Base-by-base conservation (phyloP, 1,140 invertebrate species). In the Dendroctonus ponderosae region DNA sequence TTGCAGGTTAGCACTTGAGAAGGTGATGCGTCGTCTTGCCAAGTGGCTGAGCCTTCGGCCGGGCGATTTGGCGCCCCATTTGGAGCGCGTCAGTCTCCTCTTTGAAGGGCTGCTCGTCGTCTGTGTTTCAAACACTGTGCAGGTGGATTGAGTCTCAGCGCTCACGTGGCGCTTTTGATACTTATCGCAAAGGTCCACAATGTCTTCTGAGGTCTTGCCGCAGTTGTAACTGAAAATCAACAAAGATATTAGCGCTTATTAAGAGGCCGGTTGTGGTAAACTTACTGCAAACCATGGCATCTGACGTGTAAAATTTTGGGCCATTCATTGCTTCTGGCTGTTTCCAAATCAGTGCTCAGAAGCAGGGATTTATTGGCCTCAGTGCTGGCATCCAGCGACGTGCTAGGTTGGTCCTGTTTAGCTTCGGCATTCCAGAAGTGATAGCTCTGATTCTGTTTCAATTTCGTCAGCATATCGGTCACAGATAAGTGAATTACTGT, bases 221-320 rank as follows among this genome's bases (percentile, higher is more conserved):
- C 84, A 72, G 71, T 90, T 90, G 71, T 88, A 86, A 75, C 87
- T 89, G 73, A 78, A 82, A 80, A 63, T 62, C 8, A 12, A 42
- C n/a, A 53, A 12, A 37, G 5, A 43, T 14, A 14, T 40, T 8
- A 52, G 8, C 2, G 15, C 2, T 5, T 46, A 5, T 46, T 46
- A 46, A 52, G 15, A 52, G 15, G 11, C 8, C 1, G 15, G 11
- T 52, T 52, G 26, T n/a, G 38, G 39, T 51, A 66, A 70, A 84
- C 86, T 86, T 77, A 89, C 86, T 87, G 83, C 62, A 89, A 82
- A 75, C 86, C 87, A 79, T 86, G 82, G 75, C 80, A 81, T 75
- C 83, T 84, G 56, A 83, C 84, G 67, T 81, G 77, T 48, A 83
- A 77, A 37, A 84, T 76, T 43, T 84, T 75, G 5, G 85, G 82